Evolutionary conservation across 1,140 invertebrate genomes (phyloP).

Genomic region (Polypedilum pembai): DNA sequence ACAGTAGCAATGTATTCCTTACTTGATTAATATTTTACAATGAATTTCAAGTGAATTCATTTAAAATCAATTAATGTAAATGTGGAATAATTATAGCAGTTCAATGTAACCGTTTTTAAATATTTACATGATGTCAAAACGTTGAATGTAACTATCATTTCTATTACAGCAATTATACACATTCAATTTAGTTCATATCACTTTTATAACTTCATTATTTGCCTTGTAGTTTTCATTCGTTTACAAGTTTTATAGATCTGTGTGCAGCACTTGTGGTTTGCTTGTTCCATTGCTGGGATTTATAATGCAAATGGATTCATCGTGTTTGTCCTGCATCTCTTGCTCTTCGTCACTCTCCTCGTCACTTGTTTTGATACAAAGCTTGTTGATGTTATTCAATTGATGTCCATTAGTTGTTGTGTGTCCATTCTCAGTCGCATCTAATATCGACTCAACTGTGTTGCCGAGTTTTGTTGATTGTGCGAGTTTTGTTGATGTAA

Average conservation of each 20-base stretch:
- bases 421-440: not conserved
- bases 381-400: not conserved
- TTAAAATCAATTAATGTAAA: no score
- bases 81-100: no score
- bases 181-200: no score
- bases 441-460: slow-evolving; percentile 6
- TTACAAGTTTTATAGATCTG: slow-evolving; percentile 29
- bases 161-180: no score
- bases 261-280: slow-evolving; percentile 28
- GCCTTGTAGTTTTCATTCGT: not conserved
- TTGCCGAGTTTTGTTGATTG: slow-evolving; percentile 9
- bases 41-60: no score
- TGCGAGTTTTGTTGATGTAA: not conserved
- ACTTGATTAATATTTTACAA: no score
- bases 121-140: no score
- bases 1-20: no score
- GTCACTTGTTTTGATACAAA: not conserved
- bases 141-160: no score
- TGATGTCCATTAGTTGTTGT: slow-evolving; percentile 1
- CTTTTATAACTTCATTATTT: no score
- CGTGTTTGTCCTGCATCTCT: not conserved
- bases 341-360: not conserved
- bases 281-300: not conserved
- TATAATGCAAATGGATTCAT: not conserved
- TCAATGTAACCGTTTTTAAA: no score